Base-by-base conservation (phyloP, 2,888 invertebrate species). In the Ceriagrion tenellum region DNA sequence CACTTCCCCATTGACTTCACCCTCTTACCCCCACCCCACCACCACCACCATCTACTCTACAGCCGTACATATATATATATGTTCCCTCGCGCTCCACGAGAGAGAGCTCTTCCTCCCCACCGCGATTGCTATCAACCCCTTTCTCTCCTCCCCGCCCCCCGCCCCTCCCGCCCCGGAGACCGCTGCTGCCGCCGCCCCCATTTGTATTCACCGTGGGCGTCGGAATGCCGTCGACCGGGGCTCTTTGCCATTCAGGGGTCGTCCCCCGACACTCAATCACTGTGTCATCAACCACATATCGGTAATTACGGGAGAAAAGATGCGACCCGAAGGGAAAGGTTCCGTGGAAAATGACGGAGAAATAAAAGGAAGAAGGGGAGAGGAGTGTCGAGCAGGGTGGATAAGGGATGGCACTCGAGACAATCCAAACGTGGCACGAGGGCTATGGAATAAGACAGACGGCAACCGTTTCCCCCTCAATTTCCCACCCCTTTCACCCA, bases 251-350 rank as follows among this genome's bases (percentile, higher is more conserved):
- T 81, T 81, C 81, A 35, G 81, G 81, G 81, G 30, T 35, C 30
- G 81, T 81, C 81, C 81, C 81, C 81, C 81, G 81, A 81, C 81
- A 81, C 81, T 81, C 81, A 81, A 81, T 81, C 81, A 81, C 81
- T 81, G 35, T 81, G 81, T 81, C 81, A 81, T 81, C 81, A 81
- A 35, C 81, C 81, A 81, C 81, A 81, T 81, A 81, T 81, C 81
- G 81, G 81, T 81, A 81, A 81, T 81, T 81, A 81, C 81, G 81
- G 35, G 30, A 81, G 81, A 13, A n/a, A 35, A n/a, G 26, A 35
- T 35, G 13, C 20, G 20, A 59, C 10, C n/a, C n/a, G 69, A n/a
- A 59, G 26, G 81, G 35, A 81, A 81, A 16, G 30, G 81, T 35
- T 81, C 81, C 35, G 81, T 81, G 81, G 81, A 81, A 81, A 81